Evolutionary conservation across 2,113 vertebrate species (phyloP).

Genomic region (Neolamprologus variostigma): DNA sequence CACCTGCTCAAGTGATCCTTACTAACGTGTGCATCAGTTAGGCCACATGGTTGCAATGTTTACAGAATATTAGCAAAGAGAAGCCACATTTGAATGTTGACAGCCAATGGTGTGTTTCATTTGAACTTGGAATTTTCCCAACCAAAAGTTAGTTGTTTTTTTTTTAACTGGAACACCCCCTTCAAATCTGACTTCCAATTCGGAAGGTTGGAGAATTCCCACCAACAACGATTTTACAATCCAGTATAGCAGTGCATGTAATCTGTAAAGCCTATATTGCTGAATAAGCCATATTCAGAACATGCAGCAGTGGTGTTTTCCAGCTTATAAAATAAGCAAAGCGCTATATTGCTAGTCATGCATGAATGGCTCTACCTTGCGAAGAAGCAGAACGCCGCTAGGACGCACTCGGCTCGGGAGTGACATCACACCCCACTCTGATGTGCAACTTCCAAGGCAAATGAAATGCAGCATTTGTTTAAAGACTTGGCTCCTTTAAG

Average conservation of each 20-base stretch:
- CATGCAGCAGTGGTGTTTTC: background rate
- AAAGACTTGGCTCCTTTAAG: background rate
- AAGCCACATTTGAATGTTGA: constrained; percentile 23
- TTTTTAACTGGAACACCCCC: background rate
- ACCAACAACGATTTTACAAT: background rate
- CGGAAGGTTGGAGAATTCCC: background rate
- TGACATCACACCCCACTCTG: background rate
- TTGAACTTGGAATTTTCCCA: background rate
- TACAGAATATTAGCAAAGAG: background rate
- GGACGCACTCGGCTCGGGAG: rapidly evolving
- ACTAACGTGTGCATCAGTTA: background rate
- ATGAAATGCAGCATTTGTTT: background rate
- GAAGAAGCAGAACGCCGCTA: background rate
- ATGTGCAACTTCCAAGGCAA: background rate
- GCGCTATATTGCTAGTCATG: background rate
- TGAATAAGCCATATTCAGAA: background rate
- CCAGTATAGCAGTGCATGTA: background rate
- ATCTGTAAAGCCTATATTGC: background rate
- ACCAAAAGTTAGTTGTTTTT: background rate
- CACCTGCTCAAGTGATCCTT: constrained; percentile 7
- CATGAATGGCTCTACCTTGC: background rate
- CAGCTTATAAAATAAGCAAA: background rate
- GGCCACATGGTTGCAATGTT: background rate
- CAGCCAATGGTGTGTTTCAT: background rate
- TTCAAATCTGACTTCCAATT: background rate